Percentiles rank a stretch among this genome's conserved stretches.
Conservation (phyloP, 53 echinoderm and acorn worm genomes). For the Temnopleurus reevesii region DNA sequence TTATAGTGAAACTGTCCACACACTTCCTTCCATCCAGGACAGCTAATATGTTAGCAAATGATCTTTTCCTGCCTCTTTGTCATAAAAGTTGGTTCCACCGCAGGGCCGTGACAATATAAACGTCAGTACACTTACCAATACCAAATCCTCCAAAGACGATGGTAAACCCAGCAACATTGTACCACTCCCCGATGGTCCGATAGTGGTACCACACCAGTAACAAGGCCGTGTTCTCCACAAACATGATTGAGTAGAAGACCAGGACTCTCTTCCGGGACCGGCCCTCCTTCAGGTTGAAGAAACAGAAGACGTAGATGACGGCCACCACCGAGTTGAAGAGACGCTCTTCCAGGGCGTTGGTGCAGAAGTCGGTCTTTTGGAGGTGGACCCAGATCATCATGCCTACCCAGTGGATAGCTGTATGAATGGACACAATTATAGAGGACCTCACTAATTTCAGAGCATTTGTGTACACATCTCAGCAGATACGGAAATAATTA, state of each 20-base stretch:
- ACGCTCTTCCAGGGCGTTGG: conserved; percentile 77
- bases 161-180: conserved; percentile 71
- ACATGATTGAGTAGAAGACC: conserved; percentile 81
- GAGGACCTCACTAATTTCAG: no score
- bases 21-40: no score
- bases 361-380: conserved; percentile 94
- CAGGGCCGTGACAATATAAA: no score
- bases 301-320: conserved; percentile 93
- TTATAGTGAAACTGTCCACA: no score
- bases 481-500: no score
- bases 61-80: no score
- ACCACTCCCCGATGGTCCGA: conserved; percentile 64
- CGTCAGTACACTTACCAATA: conserved; percentile 86
- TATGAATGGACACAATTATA: neutral
- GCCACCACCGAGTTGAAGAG: conserved; percentile 94
- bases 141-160: conserved; percentile 92
- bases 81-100: no score
- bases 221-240: conserved; percentile 75
- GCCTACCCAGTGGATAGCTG: conserved; percentile 82
- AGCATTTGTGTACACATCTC: no score
- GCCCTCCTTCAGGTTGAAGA: conserved; percentile 99
- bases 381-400: conserved; percentile 87
- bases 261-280: conserved; percentile 77
- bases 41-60: no score
- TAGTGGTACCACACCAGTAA: conserved; percentile 72